These are phyloP conservation scores for Musca vetustissima DNA, from an alignment of 1,140 invertebrate genomes.

Conservation along the genomic window DNA sequence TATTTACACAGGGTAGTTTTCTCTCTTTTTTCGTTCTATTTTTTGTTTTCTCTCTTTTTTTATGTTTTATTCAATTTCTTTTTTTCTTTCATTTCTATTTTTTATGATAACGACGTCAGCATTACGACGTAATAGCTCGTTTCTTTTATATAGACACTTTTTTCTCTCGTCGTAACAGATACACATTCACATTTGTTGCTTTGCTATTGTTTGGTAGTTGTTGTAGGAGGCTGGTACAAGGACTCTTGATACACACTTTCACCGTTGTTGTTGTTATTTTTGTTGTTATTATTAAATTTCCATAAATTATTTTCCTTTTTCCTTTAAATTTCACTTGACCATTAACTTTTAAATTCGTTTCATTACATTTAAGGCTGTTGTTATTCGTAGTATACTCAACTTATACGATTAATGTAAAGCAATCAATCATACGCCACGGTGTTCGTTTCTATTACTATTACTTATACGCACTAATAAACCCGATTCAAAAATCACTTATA, in stretches of 20 bases:
- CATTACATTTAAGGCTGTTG: neutral
- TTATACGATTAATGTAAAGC: too few relatives aligned
- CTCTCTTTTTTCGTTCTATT: conserved; percentile 10
- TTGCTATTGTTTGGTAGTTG: neutral
- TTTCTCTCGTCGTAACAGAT: neutral
- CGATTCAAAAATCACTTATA: too few relatives aligned
- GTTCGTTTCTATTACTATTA: neutral
- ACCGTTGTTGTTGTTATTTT: conserved; percentile 5
- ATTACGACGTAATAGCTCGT: conserved; percentile 3
- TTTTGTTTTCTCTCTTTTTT: conserved; percentile 9
- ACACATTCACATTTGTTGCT: neutral
- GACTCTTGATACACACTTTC: neutral
- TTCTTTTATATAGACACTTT: conserved; percentile 4
- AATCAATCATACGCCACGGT: neutral
- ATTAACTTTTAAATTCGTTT: neutral
- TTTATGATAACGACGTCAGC: conserved; percentile 21
- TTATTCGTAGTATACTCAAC: neutral
- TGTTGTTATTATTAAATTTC: conserved; percentile 2
- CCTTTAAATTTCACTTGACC: too few relatives aligned
- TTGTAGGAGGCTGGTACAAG: conserved; percentile 3
- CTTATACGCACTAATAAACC: conserved; percentile 5
- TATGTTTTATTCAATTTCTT: too few relatives aligned
- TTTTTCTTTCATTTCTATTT: conserved; percentile 2
- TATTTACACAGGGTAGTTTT: neutral
- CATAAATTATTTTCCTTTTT: neutral